phyloP scores from a whole-genome alignment of 2,888 invertebrate genomes.

The Drosophila greeni region DNA sequence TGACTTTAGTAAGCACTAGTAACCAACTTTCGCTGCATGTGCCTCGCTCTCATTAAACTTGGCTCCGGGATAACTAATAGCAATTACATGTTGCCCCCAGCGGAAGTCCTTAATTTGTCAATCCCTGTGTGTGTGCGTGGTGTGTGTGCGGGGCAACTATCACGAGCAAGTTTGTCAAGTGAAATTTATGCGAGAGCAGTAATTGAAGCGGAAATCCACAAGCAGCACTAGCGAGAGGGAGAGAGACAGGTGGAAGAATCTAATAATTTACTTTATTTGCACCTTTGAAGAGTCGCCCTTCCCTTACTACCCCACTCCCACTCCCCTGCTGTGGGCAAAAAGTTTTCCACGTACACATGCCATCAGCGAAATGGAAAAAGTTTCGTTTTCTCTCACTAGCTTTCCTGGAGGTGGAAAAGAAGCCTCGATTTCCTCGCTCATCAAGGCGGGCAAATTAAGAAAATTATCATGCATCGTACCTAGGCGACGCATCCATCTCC shows the following conservation, averaged over 20 bases:
- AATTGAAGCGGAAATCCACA: conserved; percentile 74
- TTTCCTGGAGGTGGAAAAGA: not conserved
- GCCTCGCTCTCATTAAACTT: conserved; percentile 38
- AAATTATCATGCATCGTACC: conserved; percentile 72
- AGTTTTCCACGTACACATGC: conserved; percentile 70
- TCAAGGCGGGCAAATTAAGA: conserved; percentile 69
- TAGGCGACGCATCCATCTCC: conserved; percentile 51
- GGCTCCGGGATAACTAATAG: conserved; percentile 35
- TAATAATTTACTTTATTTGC: conserved; percentile 74
- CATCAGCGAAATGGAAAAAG: conserved; percentile 71
- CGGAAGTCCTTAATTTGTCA: conserved; percentile 66
- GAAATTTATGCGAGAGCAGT: conserved; percentile 71
- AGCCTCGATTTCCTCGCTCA: conserved; percentile 49
- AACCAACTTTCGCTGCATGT: conserved; percentile 3
- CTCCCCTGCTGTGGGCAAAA: conserved; percentile 50
- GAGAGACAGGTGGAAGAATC: conserved; percentile 50
- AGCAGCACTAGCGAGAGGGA: conserved; percentile 41
- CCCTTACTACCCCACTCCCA: not conserved
- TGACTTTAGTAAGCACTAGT: not conserved
- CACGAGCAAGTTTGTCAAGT: conserved; percentile 66
- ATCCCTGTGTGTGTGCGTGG: conserved; percentile 19
- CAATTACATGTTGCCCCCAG: conserved; percentile 41
- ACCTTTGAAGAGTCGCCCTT: conserved; percentile 65
- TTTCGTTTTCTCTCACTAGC: conserved; percentile 47
- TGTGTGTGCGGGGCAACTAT: conserved; percentile 44